These are phyloP conservation scores for Tonatia bakeri DNA, from an alignment of 2,113 vertebrate species.

Conservation along the genomic window DNA sequence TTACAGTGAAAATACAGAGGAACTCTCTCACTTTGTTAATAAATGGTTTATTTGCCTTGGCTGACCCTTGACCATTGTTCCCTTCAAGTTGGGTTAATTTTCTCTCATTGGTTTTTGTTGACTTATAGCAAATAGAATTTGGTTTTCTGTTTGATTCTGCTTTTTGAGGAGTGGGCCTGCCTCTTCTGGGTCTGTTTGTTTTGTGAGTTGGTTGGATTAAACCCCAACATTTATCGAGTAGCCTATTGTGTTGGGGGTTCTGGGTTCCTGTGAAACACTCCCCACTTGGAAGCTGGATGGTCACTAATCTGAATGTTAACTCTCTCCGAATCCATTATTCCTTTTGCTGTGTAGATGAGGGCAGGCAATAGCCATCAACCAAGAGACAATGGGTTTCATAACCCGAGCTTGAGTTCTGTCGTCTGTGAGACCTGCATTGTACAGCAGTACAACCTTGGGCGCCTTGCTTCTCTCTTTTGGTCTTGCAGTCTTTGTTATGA, in stretches of 20 bases:
- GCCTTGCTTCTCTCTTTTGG: neutral
- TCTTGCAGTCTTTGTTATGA: neutral
- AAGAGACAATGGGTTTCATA: neutral
- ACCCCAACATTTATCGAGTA: neutral
- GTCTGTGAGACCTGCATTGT: neutral
- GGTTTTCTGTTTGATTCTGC: slow-evolving; percentile 2
- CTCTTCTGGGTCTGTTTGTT: neutral
- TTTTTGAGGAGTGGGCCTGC: slow-evolving; percentile 7
- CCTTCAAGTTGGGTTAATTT: neutral
- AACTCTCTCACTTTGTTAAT: neutral
- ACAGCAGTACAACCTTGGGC: too few relatives aligned
- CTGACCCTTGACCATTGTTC: neutral
- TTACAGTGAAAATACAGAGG: neutral
- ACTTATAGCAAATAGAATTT: neutral
- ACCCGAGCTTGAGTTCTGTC: neutral
- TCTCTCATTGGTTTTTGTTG: neutral
- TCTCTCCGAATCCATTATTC: neutral
- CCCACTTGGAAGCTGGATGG: neutral
- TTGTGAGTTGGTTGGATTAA: neutral
- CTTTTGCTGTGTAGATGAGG: neutral
- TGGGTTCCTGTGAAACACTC: neutral
- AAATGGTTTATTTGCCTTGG: neutral
- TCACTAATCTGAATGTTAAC: neutral
- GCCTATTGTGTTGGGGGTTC: neutral
- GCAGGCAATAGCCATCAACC: neutral